Evolutionary conservation across 2,113 vertebrate species (phyloP).

Genomic region (Nothobranchius kuhntae): DNA sequence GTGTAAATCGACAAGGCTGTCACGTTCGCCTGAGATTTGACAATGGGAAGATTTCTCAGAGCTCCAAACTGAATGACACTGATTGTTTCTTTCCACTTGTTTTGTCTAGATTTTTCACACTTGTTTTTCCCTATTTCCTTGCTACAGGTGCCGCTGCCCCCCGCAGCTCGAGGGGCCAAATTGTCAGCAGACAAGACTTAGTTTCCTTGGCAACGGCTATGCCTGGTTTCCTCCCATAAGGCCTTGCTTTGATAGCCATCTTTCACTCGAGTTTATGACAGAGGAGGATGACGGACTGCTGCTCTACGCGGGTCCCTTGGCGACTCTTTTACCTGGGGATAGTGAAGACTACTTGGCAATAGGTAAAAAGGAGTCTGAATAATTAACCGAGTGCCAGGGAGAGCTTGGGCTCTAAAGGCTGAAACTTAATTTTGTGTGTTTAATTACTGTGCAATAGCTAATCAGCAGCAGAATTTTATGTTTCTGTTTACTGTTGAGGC

Average conservation of each 20-base stretch:
- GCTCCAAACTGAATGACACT: constrained; percentile 33
- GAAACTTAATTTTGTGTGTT: constrained; percentile 50
- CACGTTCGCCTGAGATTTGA: constrained; percentile 23
- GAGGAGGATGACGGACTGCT: constrained; percentile 85
- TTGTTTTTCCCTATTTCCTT: constrained; percentile 4
- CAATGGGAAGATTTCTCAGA: constrained; percentile 28
- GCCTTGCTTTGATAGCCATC: constrained; percentile 87
- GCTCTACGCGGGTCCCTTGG: constrained; percentile 85
- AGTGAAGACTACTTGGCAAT: constrained; percentile 87
- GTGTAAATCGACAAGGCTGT: constrained; percentile 33
- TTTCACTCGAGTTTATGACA: constrained; percentile 91
- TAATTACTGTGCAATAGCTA: constrained; percentile 44
- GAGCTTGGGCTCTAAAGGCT: constrained; percentile 13
- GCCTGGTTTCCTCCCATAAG: constrained; percentile 89
- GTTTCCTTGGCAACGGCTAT: constrained; percentile 91
- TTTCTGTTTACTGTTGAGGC: constrained; percentile 28
- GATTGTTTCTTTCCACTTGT: constrained; percentile 46
- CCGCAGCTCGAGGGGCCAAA: constrained; percentile 85
- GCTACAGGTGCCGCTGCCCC: constrained; percentile 85
- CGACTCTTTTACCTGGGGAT: constrained; percentile 80
- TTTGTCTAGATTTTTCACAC: constrained; percentile 30
- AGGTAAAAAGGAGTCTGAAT: constrained; percentile 75
- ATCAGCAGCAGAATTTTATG: constrained; percentile 35
- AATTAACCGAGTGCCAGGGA: constrained; percentile 34
- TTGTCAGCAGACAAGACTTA: constrained; percentile 88